Percentiles rank a stretch among this genome's conserved stretches.
phyloP scores from a whole-genome alignment of 2,113 vertebrate species.

The Numenius arquata region DNA sequence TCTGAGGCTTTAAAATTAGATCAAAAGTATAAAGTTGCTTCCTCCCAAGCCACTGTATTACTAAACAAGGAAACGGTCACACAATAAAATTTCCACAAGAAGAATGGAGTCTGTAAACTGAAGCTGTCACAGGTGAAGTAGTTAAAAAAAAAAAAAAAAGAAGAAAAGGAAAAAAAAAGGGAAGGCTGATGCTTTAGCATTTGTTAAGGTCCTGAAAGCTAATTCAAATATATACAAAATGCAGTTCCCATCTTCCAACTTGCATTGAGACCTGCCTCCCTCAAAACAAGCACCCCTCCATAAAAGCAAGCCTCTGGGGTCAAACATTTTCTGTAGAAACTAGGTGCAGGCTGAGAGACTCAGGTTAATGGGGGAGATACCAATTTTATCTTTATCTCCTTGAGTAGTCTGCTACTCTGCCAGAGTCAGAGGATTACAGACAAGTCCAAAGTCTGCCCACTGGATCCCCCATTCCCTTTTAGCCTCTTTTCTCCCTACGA shows the following conservation, averaged over 20 bases:
- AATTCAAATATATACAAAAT: neutral
- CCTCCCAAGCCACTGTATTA: slow-evolving; percentile 45
- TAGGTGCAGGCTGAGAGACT: neutral
- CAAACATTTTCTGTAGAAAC: neutral
- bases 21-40: slow-evolving; percentile 59
- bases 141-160: neutral
- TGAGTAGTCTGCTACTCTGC: neutral
- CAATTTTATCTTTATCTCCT: neutral
- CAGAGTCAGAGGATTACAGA: neutral
- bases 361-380: neutral
- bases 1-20: slow-evolving; percentile 52
- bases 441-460: neutral
- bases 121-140: slow-evolving; percentile 22
- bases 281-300: neutral
- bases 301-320: neutral
- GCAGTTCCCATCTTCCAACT: neutral
- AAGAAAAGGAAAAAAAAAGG: fast-evolving
- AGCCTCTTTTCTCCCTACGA: neutral
- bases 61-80: slow-evolving; percentile 52
- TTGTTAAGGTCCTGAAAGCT: neutral
- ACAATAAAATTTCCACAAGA: slow-evolving; percentile 55
- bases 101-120: slow-evolving; percentile 36
- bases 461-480: neutral
- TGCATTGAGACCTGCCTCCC: neutral
- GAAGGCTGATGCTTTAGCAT: neutral